Base-by-base conservation (phyloP, 2,797 vertebrate species). In the Anguilla obscura region DNA sequence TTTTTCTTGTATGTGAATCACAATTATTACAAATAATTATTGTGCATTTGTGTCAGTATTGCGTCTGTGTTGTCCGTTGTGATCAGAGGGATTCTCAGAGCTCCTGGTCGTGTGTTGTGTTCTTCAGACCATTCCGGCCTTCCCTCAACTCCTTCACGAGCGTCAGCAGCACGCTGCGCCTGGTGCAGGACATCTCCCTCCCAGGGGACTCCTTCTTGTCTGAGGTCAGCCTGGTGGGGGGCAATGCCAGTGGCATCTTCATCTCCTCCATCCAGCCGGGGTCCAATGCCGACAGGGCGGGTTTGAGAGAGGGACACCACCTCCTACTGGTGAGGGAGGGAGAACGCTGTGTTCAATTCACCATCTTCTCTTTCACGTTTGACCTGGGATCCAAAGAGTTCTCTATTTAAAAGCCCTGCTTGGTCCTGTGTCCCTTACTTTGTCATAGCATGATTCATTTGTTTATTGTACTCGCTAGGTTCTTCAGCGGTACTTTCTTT, bases 221-320 rank as follows among this genome's bases (percentile, higher is more conserved):
- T 0, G 98, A 99, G 92, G 95, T 99, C 92, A 94, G 95, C 10
- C 91, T 99, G 89, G 91, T 98, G 0, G 99, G 99, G 0, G 99
- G 98, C 33, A 99, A 99, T 0, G 94, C 96, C 0, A 97, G 94
- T 0, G 99, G 99, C 12, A 97, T 97, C 90, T 99, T 99, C 54
- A 90, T 99, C 90, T 97, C 96, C 1, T 92, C 93, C 0, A 97
- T 99, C 74, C 96, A 97, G 94, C 40, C 93, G 0, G 97, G 96
- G 54, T 99, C 98, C 21, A 91, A 80, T 0, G 97, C 98, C 0
- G 98, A 99, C 92, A 97, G 91, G 89, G 97, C 95, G 0, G 98
- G 97, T 71, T 95, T 99, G 50, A 96, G 93, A 12, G 97, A 98
- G 86, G 98, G 99, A 84, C 96, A 98, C 89, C 97, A 98, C 88